phyloP scores from a whole-genome alignment of 92 coral and sea anemone species.

The Bergia sp. region DNA sequence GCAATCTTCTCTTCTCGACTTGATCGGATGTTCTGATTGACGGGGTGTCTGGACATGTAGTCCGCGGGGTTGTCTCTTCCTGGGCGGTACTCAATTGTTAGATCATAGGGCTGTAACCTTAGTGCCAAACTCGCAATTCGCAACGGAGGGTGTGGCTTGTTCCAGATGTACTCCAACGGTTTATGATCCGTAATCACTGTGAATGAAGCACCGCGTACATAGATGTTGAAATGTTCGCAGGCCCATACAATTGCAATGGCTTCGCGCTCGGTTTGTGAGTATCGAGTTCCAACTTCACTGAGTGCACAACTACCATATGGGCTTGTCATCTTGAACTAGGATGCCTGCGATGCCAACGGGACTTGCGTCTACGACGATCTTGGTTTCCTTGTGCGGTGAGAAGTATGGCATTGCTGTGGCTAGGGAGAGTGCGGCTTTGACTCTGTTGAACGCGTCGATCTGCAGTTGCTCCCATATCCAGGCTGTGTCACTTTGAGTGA shows the following conservation, averaged over 20 bases:
- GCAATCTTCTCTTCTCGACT: neutral
- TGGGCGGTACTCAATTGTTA: neutral
- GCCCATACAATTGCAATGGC: neutral
- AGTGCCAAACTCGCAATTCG: conserved; percentile 4
- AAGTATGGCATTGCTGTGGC: neutral
- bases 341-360: conserved; percentile 49
- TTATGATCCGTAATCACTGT: conserved; percentile 12
- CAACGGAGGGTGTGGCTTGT: conserved; percentile 29
- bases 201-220: neutral
- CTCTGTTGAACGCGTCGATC: neutral
- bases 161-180: conserved; percentile 37
- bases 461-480: conserved; percentile 33
- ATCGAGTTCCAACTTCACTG: conserved; percentile 37
- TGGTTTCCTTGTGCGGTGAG: neutral
- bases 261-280: neutral
- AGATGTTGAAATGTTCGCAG: neutral
- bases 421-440: neutral
- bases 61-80: neutral
- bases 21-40: conserved; percentile 7
- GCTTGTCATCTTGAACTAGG: conserved; percentile 34
- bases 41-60: conserved; percentile 37
- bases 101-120: neutral
- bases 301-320: neutral
- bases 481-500: conserved; percentile 17
- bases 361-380: conserved; percentile 37